Conservation (phyloP, 2,888 invertebrate genomes). For the Drosophila rellima region DNA sequence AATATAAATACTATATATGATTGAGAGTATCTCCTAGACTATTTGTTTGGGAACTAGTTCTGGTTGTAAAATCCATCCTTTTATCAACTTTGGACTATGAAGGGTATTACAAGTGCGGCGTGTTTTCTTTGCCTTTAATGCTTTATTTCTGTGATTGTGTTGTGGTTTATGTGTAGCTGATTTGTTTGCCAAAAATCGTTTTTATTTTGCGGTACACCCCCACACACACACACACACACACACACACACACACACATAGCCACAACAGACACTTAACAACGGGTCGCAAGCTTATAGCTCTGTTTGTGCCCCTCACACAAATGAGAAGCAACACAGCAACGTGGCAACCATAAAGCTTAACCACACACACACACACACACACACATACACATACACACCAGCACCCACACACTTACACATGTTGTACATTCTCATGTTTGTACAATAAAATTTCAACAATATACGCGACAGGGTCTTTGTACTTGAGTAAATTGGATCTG, state of each 20-base stretch:
- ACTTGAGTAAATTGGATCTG: conserved; percentile 81
- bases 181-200: conserved; percentile 77
- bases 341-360: conserved; percentile 77
- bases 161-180: conserved; percentile 60
- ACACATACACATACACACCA: conserved; percentile 16
- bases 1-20: too few species aligned
- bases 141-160: conserved; percentile 26
- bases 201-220: conserved; percentile 66
- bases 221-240: conserved; percentile 17
- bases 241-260: conserved; percentile 17
- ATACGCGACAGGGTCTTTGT: conserved; percentile 79
- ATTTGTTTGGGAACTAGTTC: too few species aligned
- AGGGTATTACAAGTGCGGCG: conserved; percentile 52
- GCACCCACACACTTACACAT: conserved; percentile 22
- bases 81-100: neutral
- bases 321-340: conserved; percentile 68
- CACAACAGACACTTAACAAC: conserved; percentile 74
- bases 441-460: conserved; percentile 80
- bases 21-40: too few species aligned
- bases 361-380: conserved; percentile 26
- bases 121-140: conserved; percentile 6
- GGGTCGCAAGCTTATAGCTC: conserved; percentile 49
- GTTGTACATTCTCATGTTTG: conserved; percentile 71
- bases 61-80: neutral
- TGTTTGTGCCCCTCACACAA: conserved; percentile 50